These are phyloP conservation scores for Centropyge bicolor DNA, from an alignment of 2,797 vertebrate species.

Conservation along the genomic window DNA sequence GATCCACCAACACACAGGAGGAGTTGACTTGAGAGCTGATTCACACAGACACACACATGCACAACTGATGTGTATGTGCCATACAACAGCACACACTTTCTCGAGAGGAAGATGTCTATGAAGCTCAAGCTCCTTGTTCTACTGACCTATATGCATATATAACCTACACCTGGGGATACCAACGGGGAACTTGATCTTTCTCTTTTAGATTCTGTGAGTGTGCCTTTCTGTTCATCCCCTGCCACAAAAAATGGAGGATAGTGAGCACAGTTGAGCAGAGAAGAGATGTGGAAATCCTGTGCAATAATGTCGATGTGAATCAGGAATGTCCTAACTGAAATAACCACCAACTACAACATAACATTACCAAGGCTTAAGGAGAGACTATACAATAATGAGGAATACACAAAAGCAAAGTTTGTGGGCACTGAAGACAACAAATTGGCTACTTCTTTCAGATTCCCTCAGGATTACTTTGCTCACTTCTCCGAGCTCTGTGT, in stretches of 20 bases:
- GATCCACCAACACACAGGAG: constrained; percentile 63
- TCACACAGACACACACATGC: constrained; percentile 26
- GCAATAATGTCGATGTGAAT: constrained; percentile 30
- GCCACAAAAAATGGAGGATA: constrained; percentile 8
- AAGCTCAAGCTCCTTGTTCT: constrained; percentile 67
- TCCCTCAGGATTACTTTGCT: constrained; percentile 34
- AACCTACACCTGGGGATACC: constrained; percentile 46
- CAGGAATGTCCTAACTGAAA: constrained; percentile 13
- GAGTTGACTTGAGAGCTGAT: constrained; percentile 50
- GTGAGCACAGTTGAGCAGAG: constrained; percentile 1
- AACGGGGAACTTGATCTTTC: constrained; percentile 40
- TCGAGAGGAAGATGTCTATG: constrained; percentile 49
- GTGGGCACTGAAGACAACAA: constrained; percentile 31
- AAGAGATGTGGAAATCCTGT: constrained; percentile 28
- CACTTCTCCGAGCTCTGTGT: constrained; percentile 6
- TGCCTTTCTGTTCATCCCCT: constrained; percentile 25
- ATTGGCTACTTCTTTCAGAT: constrained; percentile 28
- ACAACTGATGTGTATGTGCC: constrained; percentile 32
- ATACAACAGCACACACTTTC: constrained; percentile 29
- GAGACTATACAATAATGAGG: constrained; percentile 2
- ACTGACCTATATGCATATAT: constrained; percentile 81
- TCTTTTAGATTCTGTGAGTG: constrained; percentile 35
- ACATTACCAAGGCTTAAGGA: constrained; percentile 14
- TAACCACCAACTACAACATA: constrained; percentile 9
- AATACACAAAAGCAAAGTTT: neutral